Conservation (phyloP, 1,140 invertebrate genomes). For the Sycophila sp. region DNA sequence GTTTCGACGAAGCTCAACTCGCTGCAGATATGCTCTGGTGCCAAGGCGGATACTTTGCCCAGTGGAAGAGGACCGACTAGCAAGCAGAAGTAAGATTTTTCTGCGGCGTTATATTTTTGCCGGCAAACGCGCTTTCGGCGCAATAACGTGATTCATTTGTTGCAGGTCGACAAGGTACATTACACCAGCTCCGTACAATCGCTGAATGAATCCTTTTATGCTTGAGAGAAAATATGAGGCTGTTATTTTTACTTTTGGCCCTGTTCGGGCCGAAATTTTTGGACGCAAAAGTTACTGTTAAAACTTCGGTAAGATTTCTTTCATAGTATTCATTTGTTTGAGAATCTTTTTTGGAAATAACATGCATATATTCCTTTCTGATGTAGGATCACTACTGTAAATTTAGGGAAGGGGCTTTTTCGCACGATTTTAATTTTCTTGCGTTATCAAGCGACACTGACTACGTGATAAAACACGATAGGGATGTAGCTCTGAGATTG, state of each 20-base stretch:
- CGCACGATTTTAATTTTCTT: conserved; percentile 41
- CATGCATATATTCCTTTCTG: no score
- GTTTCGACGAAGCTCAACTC: no score
- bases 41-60: no score
- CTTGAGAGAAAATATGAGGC: neutral
- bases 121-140: no score
- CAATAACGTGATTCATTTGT: no score
- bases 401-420: neutral
- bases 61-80: no score
- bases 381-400: neutral
- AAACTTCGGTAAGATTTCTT: neutral
- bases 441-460: conserved; percentile 28
- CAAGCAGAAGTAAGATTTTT: no score
- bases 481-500: conserved; percentile 40
- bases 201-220: neutral
- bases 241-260: neutral
- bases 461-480: conserved; percentile 40
- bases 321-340: neutral
- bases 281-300: neutral
- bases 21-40: no score
- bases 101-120: no score
- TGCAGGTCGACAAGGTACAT: no score
- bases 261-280: neutral
- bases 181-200: no score
- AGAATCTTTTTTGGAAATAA: no score